Evolutionary conservation across 1,140 invertebrate genomes (phyloP).

Genomic region (Subanguina moxae): DNA sequence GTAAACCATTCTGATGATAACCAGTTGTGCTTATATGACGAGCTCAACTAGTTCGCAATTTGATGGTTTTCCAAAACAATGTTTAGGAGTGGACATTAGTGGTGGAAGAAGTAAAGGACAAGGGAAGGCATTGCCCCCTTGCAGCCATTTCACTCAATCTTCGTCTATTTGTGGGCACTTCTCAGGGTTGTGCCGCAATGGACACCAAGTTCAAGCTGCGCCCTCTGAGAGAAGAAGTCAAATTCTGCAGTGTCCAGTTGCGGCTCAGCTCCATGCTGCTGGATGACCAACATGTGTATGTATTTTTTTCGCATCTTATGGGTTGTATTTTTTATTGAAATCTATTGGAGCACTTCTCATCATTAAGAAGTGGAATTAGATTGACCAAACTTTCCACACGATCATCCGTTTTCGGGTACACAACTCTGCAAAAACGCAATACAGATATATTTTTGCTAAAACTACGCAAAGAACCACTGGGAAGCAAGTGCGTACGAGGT

Average conservation of each 20-base stretch:
- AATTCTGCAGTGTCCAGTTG: constrained; percentile 36
- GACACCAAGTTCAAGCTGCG: constrained; percentile 51
- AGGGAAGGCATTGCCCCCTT: constrained; percentile 37
- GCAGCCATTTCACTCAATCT: constrained; percentile 49
- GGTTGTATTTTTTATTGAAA: no score
- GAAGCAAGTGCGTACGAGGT: no score
- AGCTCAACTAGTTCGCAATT: no score
- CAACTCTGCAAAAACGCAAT: no score
- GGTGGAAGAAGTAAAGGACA: constrained; percentile 45
- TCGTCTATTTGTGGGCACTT: constrained; percentile 40
- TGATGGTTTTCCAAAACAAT: no score
- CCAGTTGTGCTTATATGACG: no score
- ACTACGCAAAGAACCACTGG: no score
- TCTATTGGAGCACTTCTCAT: no score
- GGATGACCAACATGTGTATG: constrained; percentile 28
- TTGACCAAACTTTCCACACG: no score
- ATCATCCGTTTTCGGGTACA: no score
- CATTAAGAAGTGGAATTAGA: constrained; percentile 12
- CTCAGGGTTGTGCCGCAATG: neutral
- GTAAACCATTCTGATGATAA: constrained; percentile 14
- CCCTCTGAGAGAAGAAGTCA: constrained; percentile 41
- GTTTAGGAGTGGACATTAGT: constrained; percentile 54
- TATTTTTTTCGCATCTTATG: no score
- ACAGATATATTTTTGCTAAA: no score
- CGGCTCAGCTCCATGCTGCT: constrained; percentile 27